A percentile compares a stretch with the other conserved stretches of the same genome.
phyloP scores from a whole-genome alignment of 2,797 vertebrate genomes.

The Etheostoma perlongum region DNA sequence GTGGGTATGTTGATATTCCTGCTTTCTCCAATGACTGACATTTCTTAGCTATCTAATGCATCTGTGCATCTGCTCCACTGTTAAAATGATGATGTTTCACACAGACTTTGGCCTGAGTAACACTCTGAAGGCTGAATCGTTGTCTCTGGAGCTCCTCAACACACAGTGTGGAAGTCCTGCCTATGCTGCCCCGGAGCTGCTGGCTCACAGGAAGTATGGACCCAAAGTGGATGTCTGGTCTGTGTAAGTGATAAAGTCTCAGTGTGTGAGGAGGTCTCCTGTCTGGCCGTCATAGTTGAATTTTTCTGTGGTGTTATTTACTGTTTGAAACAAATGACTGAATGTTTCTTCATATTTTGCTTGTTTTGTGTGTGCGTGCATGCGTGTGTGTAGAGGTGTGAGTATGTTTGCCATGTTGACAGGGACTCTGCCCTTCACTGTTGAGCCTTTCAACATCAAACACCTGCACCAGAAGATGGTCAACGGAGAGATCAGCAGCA shows the following conservation, averaged over 20 bases:
- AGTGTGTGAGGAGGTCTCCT: neutral
- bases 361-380: neutral
- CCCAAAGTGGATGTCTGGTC: constrained; percentile 93
- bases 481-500: constrained; percentile 86
- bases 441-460: constrained; percentile 91
- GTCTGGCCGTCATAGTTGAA: neutral
- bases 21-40: neutral
- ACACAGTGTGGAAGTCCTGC: constrained; percentile 91
- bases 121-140: constrained; percentile 84
- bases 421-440: constrained; percentile 86
- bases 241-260: constrained; percentile 81
- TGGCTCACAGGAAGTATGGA: constrained; percentile 90
- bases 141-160: constrained; percentile 88
- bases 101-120: constrained; percentile 92
- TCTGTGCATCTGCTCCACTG: constrained; percentile 18
- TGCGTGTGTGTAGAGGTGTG: constrained; percentile 80
- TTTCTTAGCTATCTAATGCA: neutral
- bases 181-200: constrained; percentile 89
- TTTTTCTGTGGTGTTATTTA: neutral
- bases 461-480: constrained; percentile 90
- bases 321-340: neutral
- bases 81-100: constrained; percentile 38
- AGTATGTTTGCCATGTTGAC: constrained; percentile 91
- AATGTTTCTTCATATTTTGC: neutral
- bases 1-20: constrained; percentile 82